Percentiles rank a stretch among this genome's conserved stretches.
These are phyloP conservation scores for Hydriomena furcata DNA, from an alignment of 2,888 invertebrate species.

Conservation along the genomic window DNA sequence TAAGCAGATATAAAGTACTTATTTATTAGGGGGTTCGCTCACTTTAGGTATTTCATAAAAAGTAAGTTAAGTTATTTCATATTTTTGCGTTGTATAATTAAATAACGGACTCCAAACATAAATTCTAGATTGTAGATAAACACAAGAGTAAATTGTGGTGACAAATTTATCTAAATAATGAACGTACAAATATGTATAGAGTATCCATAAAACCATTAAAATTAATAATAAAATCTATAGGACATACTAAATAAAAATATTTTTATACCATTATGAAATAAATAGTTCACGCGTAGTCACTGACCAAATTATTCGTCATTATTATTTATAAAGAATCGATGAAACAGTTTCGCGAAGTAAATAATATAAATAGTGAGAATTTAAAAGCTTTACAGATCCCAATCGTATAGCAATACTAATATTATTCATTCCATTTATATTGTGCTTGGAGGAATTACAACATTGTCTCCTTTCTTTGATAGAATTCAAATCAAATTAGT, in stretches of 20 bases:
- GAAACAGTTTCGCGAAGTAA: slow-evolving; percentile 45
- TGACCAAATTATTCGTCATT: slow-evolving; percentile 63
- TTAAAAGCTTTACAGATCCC: slow-evolving; percentile 59
- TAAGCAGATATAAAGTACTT: slow-evolving; percentile 40
- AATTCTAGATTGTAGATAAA: slow-evolving; percentile 52
- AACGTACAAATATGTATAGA: slow-evolving; percentile 79
- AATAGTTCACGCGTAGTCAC: slow-evolving; percentile 66
- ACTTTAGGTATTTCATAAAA: slow-evolving; percentile 43
- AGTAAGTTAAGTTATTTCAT: slow-evolving; percentile 38
- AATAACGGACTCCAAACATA: slow-evolving; percentile 54
- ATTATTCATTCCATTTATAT: slow-evolving; percentile 67
- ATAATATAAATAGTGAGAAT: slow-evolving; percentile 59
- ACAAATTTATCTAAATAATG: slow-evolving; percentile 65
- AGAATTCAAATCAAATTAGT: slow-evolving; percentile 65
- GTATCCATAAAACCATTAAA: slow-evolving; percentile 63
- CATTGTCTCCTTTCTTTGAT: slow-evolving; percentile 46
- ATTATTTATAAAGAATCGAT: slow-evolving; percentile 38
- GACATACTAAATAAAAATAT: slow-evolving; percentile 63
- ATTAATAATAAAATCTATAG: slow-evolving; percentile 48
- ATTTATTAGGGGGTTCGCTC: slow-evolving; percentile 53
- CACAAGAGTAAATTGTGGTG: slow-evolving; percentile 69
- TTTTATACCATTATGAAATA: slow-evolving; percentile 73
- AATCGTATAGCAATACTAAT: slow-evolving; percentile 55
- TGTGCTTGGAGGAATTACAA: slow-evolving; percentile 45
- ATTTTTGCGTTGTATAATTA: slow-evolving; percentile 33